Evolutionary conservation across 1,140 invertebrate species (phyloP), one percentile per base, ranked within the genome.

Genomic region (Pentalonia nigronervosa): DNA sequence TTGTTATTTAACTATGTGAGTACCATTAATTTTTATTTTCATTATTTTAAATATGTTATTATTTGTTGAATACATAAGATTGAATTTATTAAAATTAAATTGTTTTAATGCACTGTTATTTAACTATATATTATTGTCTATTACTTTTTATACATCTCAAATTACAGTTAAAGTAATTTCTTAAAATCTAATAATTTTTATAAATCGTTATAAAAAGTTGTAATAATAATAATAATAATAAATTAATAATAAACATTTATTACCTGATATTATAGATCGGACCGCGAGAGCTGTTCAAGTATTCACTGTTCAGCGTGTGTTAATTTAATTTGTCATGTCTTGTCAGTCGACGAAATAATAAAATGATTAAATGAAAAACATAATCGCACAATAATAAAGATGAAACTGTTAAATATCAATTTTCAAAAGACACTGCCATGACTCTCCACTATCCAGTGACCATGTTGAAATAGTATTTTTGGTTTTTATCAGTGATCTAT

Each of bases 201-300:
- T n/a, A n/a, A n/a, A n/a, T n/a, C n/a, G n/a, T n/a, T n/a, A n/a
- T n/a, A n/a, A n/a, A n/a, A n/a, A n/a, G n/a, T n/a, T n/a, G n/a
- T n/a, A n/a, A n/a, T n/a, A n/a, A n/a, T n/a, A n/a, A n/a, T 76
- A 76, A 76, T 76, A 76, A 76, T 76, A 76, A 76, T 76, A 76
- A 76, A 76, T 76, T n/a, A 76, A 76, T 76, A 76, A 76, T 11
- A 76, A 76, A 76, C 60, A 76, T 76, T 76, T 76, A 76, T 76
- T 76, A 76, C 60, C 60, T 76, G 60, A 76, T 30, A 76, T n/a
- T n/a, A 76, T 76, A 76, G n/a, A 76, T 21, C 53, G 53, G 53
- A 56, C 53, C 53, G 53, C 11, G 60, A 76, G 60, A 76, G 7
- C 60, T 76, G 60, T 76, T 21, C 60, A 76, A 76, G 60, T 56